These are phyloP conservation scores for Dendrocopos noguchii DNA, from an alignment of 2,113 vertebrate genomes.

Conservation along the genomic window DNA sequence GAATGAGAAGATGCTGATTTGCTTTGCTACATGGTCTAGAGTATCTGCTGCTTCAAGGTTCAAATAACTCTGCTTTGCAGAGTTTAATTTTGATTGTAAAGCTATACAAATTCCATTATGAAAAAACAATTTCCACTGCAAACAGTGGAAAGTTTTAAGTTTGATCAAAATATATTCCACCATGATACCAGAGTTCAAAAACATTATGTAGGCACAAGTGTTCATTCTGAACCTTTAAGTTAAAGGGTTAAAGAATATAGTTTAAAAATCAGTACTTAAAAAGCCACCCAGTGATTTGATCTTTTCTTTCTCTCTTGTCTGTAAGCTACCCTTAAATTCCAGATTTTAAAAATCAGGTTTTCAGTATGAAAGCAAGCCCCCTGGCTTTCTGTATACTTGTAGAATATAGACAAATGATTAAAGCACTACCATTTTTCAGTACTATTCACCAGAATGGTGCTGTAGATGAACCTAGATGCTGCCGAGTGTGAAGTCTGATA, in stretches of 20 bases:
- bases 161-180: not conserved
- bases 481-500: not conserved
- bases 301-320: not conserved
- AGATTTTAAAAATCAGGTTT: not conserved
- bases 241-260: not conserved
- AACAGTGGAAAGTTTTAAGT: not conserved
- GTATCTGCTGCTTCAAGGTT: not conserved
- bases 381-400: not conserved
- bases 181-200: not conserved
- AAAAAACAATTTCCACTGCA: not conserved
- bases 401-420: not conserved
- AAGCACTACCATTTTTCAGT: not conserved
- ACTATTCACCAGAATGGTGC: not conserved
- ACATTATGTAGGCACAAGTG: not conserved
- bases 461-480: not conserved
- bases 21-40: not conserved
- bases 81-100: not conserved
- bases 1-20: not conserved
- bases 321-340: not conserved
- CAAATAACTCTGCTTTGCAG: not conserved
- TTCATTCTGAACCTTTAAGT: not conserved
- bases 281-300: not conserved
- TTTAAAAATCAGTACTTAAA: not conserved
- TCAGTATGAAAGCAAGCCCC: not conserved
- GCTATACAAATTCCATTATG: not conserved